Evolutionary conservation across 2,888 invertebrate genomes (phyloP).

Genomic region (Drosophila infuscata): DNA sequence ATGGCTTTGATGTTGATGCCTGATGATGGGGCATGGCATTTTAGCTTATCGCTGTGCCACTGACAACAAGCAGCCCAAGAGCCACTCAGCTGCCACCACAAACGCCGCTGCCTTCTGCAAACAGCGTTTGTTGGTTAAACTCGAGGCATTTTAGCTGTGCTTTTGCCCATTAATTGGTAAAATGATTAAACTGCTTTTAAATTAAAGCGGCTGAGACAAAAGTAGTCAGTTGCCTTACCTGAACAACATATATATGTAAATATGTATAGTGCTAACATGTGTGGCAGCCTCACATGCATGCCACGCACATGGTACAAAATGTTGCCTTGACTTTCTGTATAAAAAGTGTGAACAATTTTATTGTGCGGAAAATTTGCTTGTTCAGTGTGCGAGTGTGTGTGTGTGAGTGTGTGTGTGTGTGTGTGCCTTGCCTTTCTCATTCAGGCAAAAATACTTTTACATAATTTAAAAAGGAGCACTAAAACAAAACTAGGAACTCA

Average conservation of each 20-base stretch:
- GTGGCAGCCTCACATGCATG: slow-evolving; percentile 16
- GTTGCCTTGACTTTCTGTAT: slow-evolving; percentile 34
- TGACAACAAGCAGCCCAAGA: slow-evolving; percentile 8
- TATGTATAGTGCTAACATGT: background rate
- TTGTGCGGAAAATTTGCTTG: slow-evolving; percentile 72
- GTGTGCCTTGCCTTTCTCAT: slow-evolving; percentile 33
- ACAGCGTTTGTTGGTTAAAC: slow-evolving; percentile 22
- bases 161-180: slow-evolving; percentile 33
- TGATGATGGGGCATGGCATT: slow-evolving; percentile 35
- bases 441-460: slow-evolving; percentile 53
- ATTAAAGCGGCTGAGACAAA: slow-evolving; percentile 20
- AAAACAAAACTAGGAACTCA: slow-evolving; percentile 25
- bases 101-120: background rate
- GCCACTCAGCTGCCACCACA: slow-evolving; percentile 1
- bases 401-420: background rate
- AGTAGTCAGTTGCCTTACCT: background rate
- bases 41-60: slow-evolving; percentile 47
- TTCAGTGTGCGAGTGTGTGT: slow-evolving; percentile 29
- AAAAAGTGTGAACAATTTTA: slow-evolving; percentile 73
- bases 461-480: slow-evolving; percentile 56
- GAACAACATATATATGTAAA: slow-evolving; percentile 1
- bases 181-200: slow-evolving; percentile 29
- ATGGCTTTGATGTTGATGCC: slow-evolving; percentile 35
- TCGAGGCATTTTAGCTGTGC: slow-evolving; percentile 36
- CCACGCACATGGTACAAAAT: slow-evolving; percentile 8